Evolutionary conservation across 2,888 invertebrate species (phyloP), one percentile per base, ranked within the genome.

Genomic region (Tubulanus polymorphus): DNA sequence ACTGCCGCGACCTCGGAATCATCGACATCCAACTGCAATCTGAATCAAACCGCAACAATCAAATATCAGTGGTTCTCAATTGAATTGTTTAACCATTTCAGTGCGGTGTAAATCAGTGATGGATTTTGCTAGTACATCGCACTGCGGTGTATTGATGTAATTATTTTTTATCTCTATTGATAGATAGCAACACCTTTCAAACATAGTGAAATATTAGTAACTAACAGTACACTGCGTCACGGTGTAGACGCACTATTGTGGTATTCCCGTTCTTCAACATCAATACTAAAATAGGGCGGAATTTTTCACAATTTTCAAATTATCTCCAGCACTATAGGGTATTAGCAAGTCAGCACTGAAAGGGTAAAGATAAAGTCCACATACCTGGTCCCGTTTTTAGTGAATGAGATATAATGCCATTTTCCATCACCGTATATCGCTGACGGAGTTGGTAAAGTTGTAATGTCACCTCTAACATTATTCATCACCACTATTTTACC

Each of bases 391-490:
- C 82, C 81, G 67, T 87, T 86, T 71, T 92, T 91, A 1, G 87
- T 87, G 3, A 92, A 89, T 0, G 91, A 89, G 5, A 96, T 88
- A 18, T 91, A 93, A 81, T 97, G 96, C 93, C 96, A 96, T 69
- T 89, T 86, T 23, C 89, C 90, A 80, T 97, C 95, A 74, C 91
- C 89, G 78, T 90, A 90, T n/a, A 79, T 81, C 3, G 67, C 67
- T 12, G 65, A 64, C 1, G 73, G 64, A 32, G 74, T 74, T 20
- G 88, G 88, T 54, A 78, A 48, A 20, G 64, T 64, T 1, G 71
- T 66, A 5, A 55, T 56, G 28, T 64, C 61, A 20, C 58, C 68
- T 15, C 71, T 72, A 18, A 68, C 61, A 12, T 66, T 61, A 66
- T 86, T 86, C 45, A 89, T 82, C 5, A 82, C 72, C 2, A 77